Evolutionary conservation across 2,888 invertebrate species (phyloP), one percentile per base, ranked within the genome.

Genomic region (Rhingia campestris): DNA sequence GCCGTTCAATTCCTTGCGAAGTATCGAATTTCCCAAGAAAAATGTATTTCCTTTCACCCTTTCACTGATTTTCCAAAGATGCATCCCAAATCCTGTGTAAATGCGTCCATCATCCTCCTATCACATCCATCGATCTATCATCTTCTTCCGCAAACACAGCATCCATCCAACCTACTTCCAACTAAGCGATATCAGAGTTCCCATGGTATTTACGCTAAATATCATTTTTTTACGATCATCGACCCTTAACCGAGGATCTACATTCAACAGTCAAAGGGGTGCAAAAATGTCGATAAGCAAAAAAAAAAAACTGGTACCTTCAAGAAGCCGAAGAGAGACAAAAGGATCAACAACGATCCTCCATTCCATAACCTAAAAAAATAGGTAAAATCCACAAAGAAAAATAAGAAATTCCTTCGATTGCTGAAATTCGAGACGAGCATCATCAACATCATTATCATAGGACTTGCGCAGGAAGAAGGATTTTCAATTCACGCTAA

Each of bases 401-500:
- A 79, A 56, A 66, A 41, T 59, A 39, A 54, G 54, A 47, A 66
- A 47, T 66, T 32, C 35, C 41, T 49, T 63, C 53, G 56, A 51
- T 63, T 64, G 73, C 51, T 43, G 84, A 80, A 84, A 84, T 80
- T 75, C 70, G 84, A 84, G 84, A 84, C 67, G 67, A 82, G 67
- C 82, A 82, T 80, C 79, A 80, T 79, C 80, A 69, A 74, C 80
- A 84, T 80, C 74, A 80, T 84, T 74, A 84, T 84, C 80, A 37
- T 76, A 22, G 70, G 76, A 70, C 70, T 66, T 22, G 22, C 22
- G 41, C 41, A 67, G 54, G 30, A 49, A 80, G 79, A 84, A 80
- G 74, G 80, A 80, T 80, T 84, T 80, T 80, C 70, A 70, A 75
- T 84, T 84, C 66, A 84, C 84, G 80, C 80, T 84, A 84, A 84